Base-by-base conservation (phyloP, 2,888 invertebrate species). In the Trichacis sp. region DNA sequence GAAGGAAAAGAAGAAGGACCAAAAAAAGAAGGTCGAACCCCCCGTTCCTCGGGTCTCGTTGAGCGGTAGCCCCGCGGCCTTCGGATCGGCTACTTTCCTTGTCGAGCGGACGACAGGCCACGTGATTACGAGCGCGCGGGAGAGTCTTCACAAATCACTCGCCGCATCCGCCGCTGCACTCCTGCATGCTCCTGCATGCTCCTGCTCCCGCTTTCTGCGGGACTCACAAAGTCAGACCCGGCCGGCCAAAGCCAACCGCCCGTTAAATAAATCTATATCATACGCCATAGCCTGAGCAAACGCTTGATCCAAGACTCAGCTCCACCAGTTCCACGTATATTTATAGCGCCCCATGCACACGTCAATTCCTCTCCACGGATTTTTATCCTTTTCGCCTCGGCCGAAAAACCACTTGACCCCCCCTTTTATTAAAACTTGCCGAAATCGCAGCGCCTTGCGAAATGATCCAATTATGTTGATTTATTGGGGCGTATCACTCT, bases 61-160 rank as follows among this genome's bases (percentile, higher is more conserved):
- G 3, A 3, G 24, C 24, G 24, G 8, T 58, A 65, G 64, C 53
- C 49, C 56, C 64, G 52, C 67, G 68, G 61, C 67, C 71, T 71
- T 73, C 71, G 61, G 54, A 43, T 54, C 24, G 24, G 65, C 65
- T 60, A 60, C 63, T 53, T 58, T 61, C 65, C 63, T 66, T 69
- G 65, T 69, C 70, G 57, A 63, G 48, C 65, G 69, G 73, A 70
- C 76, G 78, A 81, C 80, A 79, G 78, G 82, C 79, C 83, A 81
- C 80, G 81, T 84, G 84, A 84, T 84, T 84, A 83, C 83, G 73
- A 65, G 73, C 72, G 75, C 72, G 75, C 82, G 75, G 77, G 79
- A 83, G 83, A 80, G 81, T 83, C 83, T 83, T 83, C 83, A 84
- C 83, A 84, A 83, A 84, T 84, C 84, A 83, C 84, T 82, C 78